These are phyloP conservation scores for Sepiola atlantica DNA, from an alignment of 2,888 invertebrate species.

Conservation along the genomic window DNA sequence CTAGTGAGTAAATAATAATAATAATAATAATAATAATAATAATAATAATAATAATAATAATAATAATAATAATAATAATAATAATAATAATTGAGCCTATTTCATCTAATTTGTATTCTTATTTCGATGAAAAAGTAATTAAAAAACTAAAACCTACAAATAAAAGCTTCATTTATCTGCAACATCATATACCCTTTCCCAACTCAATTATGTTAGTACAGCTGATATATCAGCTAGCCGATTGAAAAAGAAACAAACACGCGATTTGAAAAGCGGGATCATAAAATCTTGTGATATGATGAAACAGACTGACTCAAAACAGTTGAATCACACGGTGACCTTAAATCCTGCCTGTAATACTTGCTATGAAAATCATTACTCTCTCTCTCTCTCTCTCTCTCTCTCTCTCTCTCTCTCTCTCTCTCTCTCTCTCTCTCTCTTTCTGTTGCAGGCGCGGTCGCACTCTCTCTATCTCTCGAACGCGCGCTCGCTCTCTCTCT, in stretches of 20 bases:
- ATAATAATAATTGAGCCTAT: neutral
- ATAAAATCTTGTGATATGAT: neutral
- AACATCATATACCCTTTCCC: neutral
- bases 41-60: no score
- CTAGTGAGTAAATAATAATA: no score
- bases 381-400: no score
- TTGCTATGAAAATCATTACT: conserved; percentile 2
- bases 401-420: no score
- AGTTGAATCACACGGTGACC: neutral
- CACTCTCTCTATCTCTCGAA: no score
- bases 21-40: no score
- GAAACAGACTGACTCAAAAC: neutral
- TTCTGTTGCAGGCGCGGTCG: no score
- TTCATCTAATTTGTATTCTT: neutral
- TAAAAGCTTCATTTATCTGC: neutral
- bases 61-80: no score
- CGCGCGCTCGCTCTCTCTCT: no score
- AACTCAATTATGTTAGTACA: neutral
- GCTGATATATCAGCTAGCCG: neutral
- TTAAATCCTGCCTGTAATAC: neutral
- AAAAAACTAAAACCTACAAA: no score
- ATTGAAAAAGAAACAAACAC: neutral
- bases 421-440: no score
- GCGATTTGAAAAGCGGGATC: neutral
- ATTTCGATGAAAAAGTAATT: neutral